Evolutionary conservation across 2,797 vertebrate species (phyloP), one percentile per base, ranked within the genome.

Genomic region (Phalloptychus januarius): DNA sequence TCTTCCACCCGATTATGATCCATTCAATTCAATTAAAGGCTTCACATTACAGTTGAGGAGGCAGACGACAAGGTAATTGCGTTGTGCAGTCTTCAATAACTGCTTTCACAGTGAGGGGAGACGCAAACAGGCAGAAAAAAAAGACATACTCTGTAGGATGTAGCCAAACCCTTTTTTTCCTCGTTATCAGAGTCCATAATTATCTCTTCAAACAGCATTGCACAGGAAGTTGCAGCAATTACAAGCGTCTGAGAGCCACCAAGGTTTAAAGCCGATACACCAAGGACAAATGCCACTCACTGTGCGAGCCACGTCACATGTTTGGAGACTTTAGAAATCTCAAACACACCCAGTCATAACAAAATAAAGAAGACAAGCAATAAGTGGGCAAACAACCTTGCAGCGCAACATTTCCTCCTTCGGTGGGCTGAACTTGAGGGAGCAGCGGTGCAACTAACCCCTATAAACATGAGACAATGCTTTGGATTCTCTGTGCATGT

Each of bases 141-240:
- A 77, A 87, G 86, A 85, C 77, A 15, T 54, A 44, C 72, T 69
- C 78, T 28, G 75, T 87, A 89, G 90, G 92, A 93, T 91, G 88
- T 83, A 88, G 92, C 93, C 92, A 87, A 92, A 85, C 91, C 56
- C 91, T 85, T 86, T 89, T 92, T 92, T 81, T 56, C 83, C 86
- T 91, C 79, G 40, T 93, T 92, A 93, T 93, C 92, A 80, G 81
- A 88, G 84, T 83, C 93, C 90, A 87, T 93, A 93, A 94, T 95
- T 94, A 94, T 92, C 88, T 94, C 89, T 90, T 94, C 86, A 92
- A 93, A 93, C 90, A 87, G 80, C 86, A n/a, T 86, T 86, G 79
- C 77, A 70, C 86, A 92, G 92, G 93, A 94, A 94, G 92, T 87
- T 78, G 13, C 78, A 80, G 85, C 88, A 89, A 93, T 92, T 93